These are phyloP conservation scores for Mobula hypostoma DNA, from an alignment of 2,113 vertebrate species.

Conservation along the genomic window DNA sequence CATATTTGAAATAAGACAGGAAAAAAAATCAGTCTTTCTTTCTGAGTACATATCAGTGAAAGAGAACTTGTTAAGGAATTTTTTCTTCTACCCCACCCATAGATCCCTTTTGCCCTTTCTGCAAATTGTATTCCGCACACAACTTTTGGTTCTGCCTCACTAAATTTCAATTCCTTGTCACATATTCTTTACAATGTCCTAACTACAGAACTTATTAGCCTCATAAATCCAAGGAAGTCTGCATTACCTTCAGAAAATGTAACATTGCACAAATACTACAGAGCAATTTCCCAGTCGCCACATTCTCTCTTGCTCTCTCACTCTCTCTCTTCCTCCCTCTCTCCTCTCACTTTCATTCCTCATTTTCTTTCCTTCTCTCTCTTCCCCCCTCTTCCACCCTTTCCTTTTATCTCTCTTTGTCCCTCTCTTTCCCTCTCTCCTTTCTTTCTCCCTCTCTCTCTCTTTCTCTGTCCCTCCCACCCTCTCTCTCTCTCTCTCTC, in stretches of 20 bases:
- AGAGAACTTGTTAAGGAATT: neutral
- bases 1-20: neutral
- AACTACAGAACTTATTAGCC: neutral
- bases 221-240: neutral
- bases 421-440: no score
- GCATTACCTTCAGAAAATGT: neutral
- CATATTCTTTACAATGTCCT: neutral
- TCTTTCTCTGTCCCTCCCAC: no score
- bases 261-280: neutral
- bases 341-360: no score
- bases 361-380: no score
- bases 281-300: neutral
- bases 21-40: neutral
- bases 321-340: no score
- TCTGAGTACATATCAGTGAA: neutral
- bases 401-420: no score
- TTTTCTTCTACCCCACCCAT: neutral
- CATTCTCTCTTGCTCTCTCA: no score
- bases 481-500: no score
- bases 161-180: neutral
- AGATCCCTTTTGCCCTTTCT: neutral
- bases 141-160: neutral
- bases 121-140: neutral
- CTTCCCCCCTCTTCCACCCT: no score
- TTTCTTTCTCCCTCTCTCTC: no score